Conservation (phyloP, 2,888 invertebrate genomes). For the Cerastis leucographa region DNA sequence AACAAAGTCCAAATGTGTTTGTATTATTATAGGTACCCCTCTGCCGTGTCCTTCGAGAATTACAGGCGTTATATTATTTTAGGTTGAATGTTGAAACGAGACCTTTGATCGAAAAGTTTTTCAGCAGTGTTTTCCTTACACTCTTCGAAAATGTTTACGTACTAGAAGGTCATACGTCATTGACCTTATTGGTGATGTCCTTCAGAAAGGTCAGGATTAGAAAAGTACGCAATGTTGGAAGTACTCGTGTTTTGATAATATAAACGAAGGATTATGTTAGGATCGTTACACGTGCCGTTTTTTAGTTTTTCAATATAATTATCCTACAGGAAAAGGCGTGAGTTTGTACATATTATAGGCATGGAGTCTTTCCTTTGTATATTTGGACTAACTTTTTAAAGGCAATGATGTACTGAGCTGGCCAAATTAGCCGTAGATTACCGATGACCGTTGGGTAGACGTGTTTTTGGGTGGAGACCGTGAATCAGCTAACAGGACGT, state of each 20-base stretch:
- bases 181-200: background rate
- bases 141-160: background rate
- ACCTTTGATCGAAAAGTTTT: background rate
- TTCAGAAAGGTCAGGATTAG: too few relatives aligned
- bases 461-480: too few relatives aligned
- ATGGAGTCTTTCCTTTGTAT: background rate
- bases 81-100: conserved; percentile 6
- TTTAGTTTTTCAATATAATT: too few relatives aligned
- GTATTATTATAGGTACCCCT: too few relatives aligned
- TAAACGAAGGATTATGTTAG: background rate
- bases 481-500: too few relatives aligned
- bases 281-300: background rate
- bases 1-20: too few relatives aligned
- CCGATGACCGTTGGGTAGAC: too few relatives aligned
- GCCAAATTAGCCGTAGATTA: too few relatives aligned
- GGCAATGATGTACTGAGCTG: too few relatives aligned
- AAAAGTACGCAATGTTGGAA: background rate
- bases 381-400: too few relatives aligned
- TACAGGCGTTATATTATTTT: background rate
- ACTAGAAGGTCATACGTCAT: background rate
- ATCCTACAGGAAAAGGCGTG: background rate
- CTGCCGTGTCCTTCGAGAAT: background rate
- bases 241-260: background rate
- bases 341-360: background rate
- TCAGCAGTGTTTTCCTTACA: background rate